Evolutionary conservation across 1,140 invertebrate genomes (phyloP).

Genomic region (Colletes gigas): DNA sequence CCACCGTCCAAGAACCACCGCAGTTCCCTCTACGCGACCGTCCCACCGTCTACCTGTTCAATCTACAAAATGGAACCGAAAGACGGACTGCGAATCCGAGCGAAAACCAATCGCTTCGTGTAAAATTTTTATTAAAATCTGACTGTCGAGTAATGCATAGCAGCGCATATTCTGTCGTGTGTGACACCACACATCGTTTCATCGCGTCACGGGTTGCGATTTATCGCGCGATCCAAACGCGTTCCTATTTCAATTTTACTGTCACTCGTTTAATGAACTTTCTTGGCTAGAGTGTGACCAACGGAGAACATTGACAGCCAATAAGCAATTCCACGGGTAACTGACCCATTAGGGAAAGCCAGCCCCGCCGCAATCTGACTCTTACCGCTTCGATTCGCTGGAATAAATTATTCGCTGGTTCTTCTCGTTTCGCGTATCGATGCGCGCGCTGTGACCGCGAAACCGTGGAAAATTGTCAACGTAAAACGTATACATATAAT

Average conservation of each 20-base stretch:
- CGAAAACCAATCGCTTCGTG: not conserved
- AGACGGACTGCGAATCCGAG: not conserved
- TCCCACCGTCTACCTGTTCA: not conserved
- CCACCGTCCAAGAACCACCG: slow-evolving; percentile 25
- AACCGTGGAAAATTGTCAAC: not conserved
- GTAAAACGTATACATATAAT: not conserved
- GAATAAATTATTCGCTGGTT: slow-evolving; percentile 24
- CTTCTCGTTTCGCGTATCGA: not conserved
- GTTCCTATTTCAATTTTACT: too few relatives aligned
- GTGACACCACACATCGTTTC: too few relatives aligned
- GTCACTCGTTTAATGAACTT: too few relatives aligned
- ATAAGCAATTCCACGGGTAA: slow-evolving; percentile 57
- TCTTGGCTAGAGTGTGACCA: slow-evolving; percentile 4
- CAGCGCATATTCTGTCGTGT: too few relatives aligned
- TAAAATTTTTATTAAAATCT: too few relatives aligned
- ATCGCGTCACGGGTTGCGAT: too few relatives aligned
- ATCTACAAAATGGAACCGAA: slow-evolving; percentile 1
- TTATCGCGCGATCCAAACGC: too few relatives aligned
- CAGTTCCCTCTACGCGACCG: not conserved
- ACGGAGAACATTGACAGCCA: slow-evolving; percentile 55
- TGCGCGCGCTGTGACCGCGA: too few relatives aligned
- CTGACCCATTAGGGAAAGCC: slow-evolving; percentile 37
- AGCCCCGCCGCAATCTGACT: slow-evolving; percentile 10
- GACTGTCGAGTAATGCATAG: too few relatives aligned
- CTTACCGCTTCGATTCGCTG: slow-evolving; percentile 2